Evolutionary conservation across 2,113 vertebrate species (phyloP).

Genomic region (Atrichornis clamosus): DNA sequence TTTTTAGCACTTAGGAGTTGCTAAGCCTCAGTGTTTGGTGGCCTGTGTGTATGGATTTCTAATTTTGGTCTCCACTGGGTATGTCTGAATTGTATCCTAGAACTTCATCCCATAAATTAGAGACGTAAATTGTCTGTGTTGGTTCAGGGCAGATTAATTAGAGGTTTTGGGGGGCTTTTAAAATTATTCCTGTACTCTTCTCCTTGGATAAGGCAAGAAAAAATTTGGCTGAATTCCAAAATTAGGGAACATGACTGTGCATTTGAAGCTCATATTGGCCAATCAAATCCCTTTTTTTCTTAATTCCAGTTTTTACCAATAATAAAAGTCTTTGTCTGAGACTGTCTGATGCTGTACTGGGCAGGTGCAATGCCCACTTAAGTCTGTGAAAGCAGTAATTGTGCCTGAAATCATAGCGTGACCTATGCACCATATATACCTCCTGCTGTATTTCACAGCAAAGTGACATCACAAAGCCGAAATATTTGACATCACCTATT

Average conservation of each 20-base stretch:
- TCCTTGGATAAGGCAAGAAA: not conserved
- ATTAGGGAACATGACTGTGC: not conserved
- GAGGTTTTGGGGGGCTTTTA: not conserved
- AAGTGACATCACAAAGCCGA: not conserved
- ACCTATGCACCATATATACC: not conserved
- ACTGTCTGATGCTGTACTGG: not conserved
- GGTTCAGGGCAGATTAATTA: not conserved
- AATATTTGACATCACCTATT: not conserved
- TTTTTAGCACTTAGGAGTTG: not conserved
- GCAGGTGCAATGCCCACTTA: not conserved
- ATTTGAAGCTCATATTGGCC: not conserved
- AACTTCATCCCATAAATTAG: not conserved
- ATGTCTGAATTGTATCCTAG: not conserved
- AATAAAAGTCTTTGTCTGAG: not conserved
- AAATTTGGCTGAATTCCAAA: not conserved
- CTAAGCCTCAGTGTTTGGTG: not conserved
- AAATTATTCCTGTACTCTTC: not conserved
- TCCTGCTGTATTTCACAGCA: not conserved
- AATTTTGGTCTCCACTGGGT: not conserved
- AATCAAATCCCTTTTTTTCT: not conserved
- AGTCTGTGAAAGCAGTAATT: not conserved
- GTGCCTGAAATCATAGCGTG: not conserved
- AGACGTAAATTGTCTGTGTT: not conserved
- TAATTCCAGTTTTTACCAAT: not conserved
- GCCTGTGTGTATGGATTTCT: not conserved